Percentiles rank a stretch among this genome's conserved stretches.
Evolutionary conservation across 1,140 invertebrate genomes (phyloP).

Genomic region (Drusus annulatus): DNA sequence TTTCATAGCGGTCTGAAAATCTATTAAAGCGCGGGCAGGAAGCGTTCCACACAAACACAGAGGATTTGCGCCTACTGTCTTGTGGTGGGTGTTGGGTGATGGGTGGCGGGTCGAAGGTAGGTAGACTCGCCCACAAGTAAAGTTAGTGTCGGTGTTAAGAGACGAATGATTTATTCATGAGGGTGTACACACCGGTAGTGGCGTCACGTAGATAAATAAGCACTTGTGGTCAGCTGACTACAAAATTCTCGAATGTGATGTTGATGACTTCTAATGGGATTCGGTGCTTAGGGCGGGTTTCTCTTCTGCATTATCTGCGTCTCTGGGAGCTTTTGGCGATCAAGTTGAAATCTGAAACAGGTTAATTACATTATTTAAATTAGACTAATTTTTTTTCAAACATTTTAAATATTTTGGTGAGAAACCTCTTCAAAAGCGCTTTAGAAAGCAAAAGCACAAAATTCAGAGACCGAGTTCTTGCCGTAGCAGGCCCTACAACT

Average conservation of each 20-base stretch:
- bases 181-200: constrained; percentile 35
- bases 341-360: neutral
- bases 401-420: no score
- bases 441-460: no score
- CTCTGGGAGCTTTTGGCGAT: neutral
- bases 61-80: constrained; percentile 15
- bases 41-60: neutral
- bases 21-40: constrained; percentile 25
- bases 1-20: neutral
- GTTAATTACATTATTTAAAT: constrained; percentile 1
- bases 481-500: no score
- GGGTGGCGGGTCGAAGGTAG: neutral
- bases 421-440: no score
- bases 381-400: no score
- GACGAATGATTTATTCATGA: constrained; percentile 44
- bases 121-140: constrained; percentile 32
- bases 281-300: neutral
- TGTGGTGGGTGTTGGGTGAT: neutral
- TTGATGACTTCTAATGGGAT: constrained; percentile 38
- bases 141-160: constrained; percentile 43
- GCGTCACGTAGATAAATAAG: constrained; percentile 37
- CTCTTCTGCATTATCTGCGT: neutral
- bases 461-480: no score
- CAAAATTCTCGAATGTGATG: constrained; percentile 36
- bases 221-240: constrained; percentile 42